A percentile compares a stretch with the other conserved stretches of the same genome.
phyloP scores from a whole-genome alignment of 2,888 invertebrate species.

The Thymelicus acteon region DNA sequence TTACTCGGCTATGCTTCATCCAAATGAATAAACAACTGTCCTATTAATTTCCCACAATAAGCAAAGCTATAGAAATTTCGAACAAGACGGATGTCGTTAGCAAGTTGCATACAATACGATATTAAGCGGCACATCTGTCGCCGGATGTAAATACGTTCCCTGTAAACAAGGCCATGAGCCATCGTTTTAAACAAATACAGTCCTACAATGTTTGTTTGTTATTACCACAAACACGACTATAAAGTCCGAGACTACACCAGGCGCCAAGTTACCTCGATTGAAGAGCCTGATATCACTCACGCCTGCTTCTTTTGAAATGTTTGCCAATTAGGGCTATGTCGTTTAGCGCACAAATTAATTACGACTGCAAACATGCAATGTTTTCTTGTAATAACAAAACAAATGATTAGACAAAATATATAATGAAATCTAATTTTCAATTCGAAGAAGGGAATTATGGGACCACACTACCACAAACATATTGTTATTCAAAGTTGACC shows the following conservation, averaged over 20 bases:
- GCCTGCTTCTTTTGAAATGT: background rate
- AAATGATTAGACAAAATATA: too few species aligned
- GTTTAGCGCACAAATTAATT: background rate
- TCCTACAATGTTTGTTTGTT: constrained; percentile 7
- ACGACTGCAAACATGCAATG: background rate
- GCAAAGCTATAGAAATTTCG: too few species aligned
- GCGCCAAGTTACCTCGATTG: constrained; percentile 2
- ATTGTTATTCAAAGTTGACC: too few species aligned
- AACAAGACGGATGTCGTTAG: too few species aligned
- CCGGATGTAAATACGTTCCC: constrained; percentile 11
- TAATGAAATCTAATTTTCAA: too few species aligned
- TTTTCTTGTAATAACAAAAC: too few species aligned
- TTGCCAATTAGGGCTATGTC: background rate
- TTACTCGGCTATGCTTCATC: too few species aligned
- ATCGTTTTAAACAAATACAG: constrained; percentile 13
- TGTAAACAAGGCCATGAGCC: constrained; percentile 24
- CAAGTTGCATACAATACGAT: constrained; percentile 1
- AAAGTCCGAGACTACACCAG: background rate
- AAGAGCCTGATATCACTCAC: background rate
- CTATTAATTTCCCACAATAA: too few species aligned
- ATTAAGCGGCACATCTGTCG: constrained; percentile 19
- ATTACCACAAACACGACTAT: background rate
- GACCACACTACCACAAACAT: too few species aligned
- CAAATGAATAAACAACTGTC: too few species aligned
- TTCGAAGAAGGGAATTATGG: too few species aligned